Evolutionary conservation across 2,888 invertebrate species (phyloP), one percentile per base, ranked within the genome.

Genomic region (Epicampocera succincta): DNA sequence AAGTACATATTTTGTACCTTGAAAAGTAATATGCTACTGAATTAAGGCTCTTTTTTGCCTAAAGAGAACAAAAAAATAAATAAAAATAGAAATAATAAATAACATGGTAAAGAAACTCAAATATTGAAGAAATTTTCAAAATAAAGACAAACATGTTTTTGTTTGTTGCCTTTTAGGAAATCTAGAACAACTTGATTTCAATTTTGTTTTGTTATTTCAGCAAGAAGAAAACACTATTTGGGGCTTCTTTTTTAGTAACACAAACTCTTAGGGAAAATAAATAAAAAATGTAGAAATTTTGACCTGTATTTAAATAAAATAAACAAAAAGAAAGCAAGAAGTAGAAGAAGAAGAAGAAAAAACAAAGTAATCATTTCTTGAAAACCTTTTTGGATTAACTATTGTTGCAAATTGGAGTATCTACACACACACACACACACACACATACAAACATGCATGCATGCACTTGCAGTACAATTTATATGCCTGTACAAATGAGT

Each of bases 241-340:
- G 21, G 21, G 19, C 4, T 33, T 21, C 21, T 40, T 61, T 12
- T 38, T 58, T 19, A 44, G 52, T 52, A 52, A 63, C 17, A 54
- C n/a, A 72, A 42, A 11, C 19, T 52, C 19, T 61, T 25, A 21
- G 19, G 40, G 25, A 71, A 60, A 54, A 17, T 46, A 13, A 63
- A 50, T 17, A 63, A 38, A 71, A 52, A 40, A 76, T 61, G 17
- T 54, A 46, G 40, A 63, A 48, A 71, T 86, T 85, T 86, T 86
- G 85, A 86, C 86, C 87, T 85, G 83, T 79, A 86, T 81, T 81
- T 46, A 58, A 25, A 76, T n/a, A 75, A n/a, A 52, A 42, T 17
- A 61, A 56, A 58, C 21, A 58, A 48, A 13, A 56, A 15, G 5
- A 25, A 19, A 33, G n/a, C n/a, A n/a, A n/a, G n/a, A n/a, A 46